Evolutionary conservation across 2,797 vertebrate genomes (phyloP).

Genomic region (Darevskia nairensis): DNA sequence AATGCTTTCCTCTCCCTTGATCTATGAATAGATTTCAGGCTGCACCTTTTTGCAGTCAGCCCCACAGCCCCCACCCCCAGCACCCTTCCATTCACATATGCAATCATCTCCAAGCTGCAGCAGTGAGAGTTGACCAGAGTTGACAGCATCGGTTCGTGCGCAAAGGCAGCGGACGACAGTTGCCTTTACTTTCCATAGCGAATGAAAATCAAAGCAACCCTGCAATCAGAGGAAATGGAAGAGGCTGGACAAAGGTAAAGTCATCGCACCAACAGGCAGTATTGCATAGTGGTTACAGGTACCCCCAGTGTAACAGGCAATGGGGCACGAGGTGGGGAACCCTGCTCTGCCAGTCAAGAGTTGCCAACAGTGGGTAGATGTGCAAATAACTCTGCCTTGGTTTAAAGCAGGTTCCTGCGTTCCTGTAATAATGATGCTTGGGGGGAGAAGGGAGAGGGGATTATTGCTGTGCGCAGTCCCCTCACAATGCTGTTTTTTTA

Average conservation of each 20-base stretch:
- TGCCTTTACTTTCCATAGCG: background rate
- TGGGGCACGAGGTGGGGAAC: no score
- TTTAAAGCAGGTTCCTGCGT: background rate
- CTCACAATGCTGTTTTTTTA: constrained; percentile 58
- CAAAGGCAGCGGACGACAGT: background rate
- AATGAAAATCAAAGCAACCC: background rate
- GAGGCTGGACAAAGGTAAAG: background rate
- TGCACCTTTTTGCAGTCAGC: no score
- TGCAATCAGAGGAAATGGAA: background rate
- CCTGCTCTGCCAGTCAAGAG: no score
- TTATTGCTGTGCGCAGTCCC: constrained; percentile 34
- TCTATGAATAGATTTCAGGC: background rate
- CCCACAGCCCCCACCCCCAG: background rate
- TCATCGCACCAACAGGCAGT: no score
- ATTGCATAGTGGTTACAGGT: no score
- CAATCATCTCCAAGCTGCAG: background rate
- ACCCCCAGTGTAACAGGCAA: no score
- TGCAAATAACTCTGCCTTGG: background rate
- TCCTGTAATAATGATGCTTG: constrained; percentile 39
- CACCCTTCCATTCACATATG: background rate
- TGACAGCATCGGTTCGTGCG: background rate
- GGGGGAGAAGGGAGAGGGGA: background rate
- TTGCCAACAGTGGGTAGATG: no score
- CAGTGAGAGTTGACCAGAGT: background rate
- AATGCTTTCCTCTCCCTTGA: background rate